Percentiles rank a stretch among this genome's conserved stretches.
Conservation (phyloP, 2,113 vertebrate genomes). For the Marmota monax region DNA sequence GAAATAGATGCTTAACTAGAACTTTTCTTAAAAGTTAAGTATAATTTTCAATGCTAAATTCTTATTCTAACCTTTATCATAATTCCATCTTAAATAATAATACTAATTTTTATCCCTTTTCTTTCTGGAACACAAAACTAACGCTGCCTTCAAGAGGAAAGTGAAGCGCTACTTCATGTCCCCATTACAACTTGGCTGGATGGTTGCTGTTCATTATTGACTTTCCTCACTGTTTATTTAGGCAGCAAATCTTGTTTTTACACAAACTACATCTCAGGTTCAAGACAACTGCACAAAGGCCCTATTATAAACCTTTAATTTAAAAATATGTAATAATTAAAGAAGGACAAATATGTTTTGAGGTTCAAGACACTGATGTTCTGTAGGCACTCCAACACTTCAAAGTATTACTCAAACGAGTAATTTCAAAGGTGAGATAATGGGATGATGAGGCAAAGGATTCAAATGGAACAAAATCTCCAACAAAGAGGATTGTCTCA, state of each 20-base stretch:
- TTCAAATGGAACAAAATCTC: neutral
- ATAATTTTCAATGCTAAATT: slow-evolving; percentile 46
- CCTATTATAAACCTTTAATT: slow-evolving; percentile 65
- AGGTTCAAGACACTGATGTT: neutral
- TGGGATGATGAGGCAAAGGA: neutral
- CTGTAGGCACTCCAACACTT: slow-evolving; percentile 12
- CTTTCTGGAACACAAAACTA: neutral
- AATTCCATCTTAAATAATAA: slow-evolving; percentile 44
- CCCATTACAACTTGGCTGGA: slow-evolving; percentile 6
- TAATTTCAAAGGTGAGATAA: slow-evolving; percentile 22
- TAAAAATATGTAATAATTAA: slow-evolving; percentile 64
- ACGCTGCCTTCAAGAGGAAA: neutral
- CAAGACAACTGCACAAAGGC: slow-evolving; percentile 36
- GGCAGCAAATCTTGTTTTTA: slow-evolving; percentile 48
- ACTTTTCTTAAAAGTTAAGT: slow-evolving; percentile 51
- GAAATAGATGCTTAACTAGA: neutral
- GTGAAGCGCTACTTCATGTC: neutral
- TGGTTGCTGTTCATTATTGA: neutral
- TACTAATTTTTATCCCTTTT: neutral
- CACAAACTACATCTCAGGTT: slow-evolving; percentile 19
- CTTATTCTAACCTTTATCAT: neutral
- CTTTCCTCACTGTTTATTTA: slow-evolving; percentile 48
- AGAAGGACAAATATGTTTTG: slow-evolving; percentile 36
- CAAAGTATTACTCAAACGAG: neutral
- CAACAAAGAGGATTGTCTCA: neutral